These are phyloP conservation scores for Protonibea diacanthus DNA, from an alignment of 2,797 vertebrate species.

Conservation along the genomic window DNA sequence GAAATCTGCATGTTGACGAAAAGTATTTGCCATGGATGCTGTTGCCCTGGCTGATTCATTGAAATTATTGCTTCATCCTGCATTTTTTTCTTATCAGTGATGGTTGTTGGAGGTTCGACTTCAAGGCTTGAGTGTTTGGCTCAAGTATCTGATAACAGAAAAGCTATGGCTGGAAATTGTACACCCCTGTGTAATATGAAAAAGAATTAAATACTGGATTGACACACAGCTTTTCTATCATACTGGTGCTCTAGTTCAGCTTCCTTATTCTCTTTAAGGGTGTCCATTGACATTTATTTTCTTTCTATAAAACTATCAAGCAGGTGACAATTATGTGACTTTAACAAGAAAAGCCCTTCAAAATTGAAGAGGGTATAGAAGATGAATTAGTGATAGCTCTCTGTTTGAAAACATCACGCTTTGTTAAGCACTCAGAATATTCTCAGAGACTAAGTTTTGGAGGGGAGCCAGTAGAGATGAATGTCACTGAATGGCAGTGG, in stretches of 20 bases:
- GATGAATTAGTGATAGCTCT: conserved; percentile 16
- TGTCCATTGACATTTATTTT: not conserved
- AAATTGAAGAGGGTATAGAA: conserved; percentile 10
- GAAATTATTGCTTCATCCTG: not conserved
- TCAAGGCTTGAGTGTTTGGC: not conserved
- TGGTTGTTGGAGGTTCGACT: not conserved
- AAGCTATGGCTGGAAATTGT: not conserved
- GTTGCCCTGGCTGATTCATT: not conserved
- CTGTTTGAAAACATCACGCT: not conserved
- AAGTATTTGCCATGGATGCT: not conserved
- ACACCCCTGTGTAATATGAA: not conserved
- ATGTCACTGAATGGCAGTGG: conserved; percentile 5
- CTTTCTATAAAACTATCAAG: not conserved
- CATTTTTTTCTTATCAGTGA: not conserved
- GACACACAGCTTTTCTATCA: not conserved
- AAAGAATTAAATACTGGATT: not conserved
- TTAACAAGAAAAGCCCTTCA: conserved; percentile 18
- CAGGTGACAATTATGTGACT: not conserved
- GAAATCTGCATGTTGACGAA: not conserved
- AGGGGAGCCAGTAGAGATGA: conserved; percentile 17
- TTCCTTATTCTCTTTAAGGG: not conserved
- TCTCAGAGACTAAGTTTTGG: conserved; percentile 4
- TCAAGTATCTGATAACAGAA: not conserved
- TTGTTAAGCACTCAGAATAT: conserved; percentile 12
- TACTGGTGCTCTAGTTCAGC: not conserved